These are phyloP conservation scores for Dryococelus australis DNA, from an alignment of 2,888 invertebrate genomes.

Conservation along the genomic window DNA sequence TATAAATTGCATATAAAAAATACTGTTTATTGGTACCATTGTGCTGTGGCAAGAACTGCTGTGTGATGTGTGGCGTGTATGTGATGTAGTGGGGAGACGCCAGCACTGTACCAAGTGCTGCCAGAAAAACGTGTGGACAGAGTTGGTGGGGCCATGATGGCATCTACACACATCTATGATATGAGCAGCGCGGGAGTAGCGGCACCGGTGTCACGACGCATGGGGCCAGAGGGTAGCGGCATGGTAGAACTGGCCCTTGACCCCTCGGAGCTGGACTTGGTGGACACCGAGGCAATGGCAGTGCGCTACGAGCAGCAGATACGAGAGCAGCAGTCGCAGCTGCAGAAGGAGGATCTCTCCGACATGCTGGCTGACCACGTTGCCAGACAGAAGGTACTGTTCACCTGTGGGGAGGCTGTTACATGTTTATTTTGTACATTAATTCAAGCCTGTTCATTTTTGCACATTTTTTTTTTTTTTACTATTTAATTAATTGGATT, in stretches of 20 bases:
- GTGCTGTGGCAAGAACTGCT: no score
- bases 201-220: constrained; percentile 41
- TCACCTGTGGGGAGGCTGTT: neutral
- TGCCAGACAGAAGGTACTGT: constrained; percentile 86
- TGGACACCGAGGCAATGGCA: constrained; percentile 96
- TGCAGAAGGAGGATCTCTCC: constrained; percentile 93
- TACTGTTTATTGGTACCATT: no score
- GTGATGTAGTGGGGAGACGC: constrained; percentile 77
- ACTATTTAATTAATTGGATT: no score
- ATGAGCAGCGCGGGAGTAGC: constrained; percentile 71
- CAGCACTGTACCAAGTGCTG: constrained; percentile 92
- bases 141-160: constrained; percentile 95
- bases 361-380: constrained; percentile 99
- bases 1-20: no score
- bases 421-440: constrained; percentile 42
- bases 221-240: constrained; percentile 64
- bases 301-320: constrained; percentile 95
- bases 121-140: constrained; percentile 94
- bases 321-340: constrained; percentile 87
- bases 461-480: no score
- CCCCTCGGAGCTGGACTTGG: constrained; percentile 92
- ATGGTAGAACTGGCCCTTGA: constrained; percentile 95
- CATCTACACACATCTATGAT: constrained; percentile 97
- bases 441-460: no score
- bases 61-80: neutral